Percentiles rank a stretch among this genome's conserved stretches.
Conservation (phyloP, 2,888 invertebrate species). For the Andricus curvator region DNA sequence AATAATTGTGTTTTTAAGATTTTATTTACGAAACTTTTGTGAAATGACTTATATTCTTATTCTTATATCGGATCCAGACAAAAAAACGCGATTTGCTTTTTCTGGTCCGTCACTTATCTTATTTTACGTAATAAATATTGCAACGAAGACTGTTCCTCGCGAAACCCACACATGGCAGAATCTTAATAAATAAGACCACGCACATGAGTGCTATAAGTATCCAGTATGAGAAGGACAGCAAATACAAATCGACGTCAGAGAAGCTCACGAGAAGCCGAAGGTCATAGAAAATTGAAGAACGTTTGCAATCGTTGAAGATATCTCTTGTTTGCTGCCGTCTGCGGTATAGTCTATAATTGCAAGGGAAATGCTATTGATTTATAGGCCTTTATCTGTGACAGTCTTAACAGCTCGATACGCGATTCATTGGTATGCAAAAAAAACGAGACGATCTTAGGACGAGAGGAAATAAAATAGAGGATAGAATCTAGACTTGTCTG, state of each 20-base stretch:
- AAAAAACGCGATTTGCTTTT: not conserved
- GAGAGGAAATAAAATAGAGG: not conserved
- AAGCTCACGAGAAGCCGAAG: not conserved
- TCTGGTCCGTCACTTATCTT: not conserved
- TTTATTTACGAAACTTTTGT: not conserved
- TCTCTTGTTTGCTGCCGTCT: not conserved
- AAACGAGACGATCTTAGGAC: not conserved
- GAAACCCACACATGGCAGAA: not conserved
- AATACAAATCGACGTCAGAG: not conserved
- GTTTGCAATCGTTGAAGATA: conserved; percentile 3
- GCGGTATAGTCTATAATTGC: not conserved
- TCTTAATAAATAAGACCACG: conserved; percentile 7
- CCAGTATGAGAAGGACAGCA: not conserved
- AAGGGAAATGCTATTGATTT: not conserved
- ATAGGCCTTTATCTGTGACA: not conserved
- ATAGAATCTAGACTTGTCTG: conserved; percentile 27
- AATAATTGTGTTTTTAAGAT: not conserved
- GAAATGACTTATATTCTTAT: not conserved
- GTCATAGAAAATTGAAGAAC: conserved; percentile 1
- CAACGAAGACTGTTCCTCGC: not conserved
- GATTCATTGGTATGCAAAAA: not conserved
- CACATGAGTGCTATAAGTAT: not conserved
- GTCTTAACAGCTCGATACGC: not conserved
- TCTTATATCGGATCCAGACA: not conserved
- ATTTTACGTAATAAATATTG: not conserved